Conservation (phyloP, 2,113 vertebrate genomes). For the Dicentrarchus labrax region DNA sequence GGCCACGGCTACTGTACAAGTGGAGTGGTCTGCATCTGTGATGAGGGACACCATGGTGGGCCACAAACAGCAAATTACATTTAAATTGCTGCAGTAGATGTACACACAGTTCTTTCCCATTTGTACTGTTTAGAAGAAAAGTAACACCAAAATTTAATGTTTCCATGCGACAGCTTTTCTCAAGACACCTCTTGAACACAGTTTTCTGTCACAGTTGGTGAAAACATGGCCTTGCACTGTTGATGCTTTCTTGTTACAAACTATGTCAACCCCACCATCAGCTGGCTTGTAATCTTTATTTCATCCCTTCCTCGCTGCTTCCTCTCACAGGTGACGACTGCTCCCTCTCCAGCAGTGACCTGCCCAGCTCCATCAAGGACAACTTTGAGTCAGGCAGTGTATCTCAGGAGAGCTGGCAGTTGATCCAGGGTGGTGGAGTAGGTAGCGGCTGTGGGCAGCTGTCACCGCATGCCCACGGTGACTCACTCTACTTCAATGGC, state of each 20-base stretch:
- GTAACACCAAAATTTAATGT: background rate
- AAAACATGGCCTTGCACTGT: background rate
- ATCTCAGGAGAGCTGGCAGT: constrained; percentile 96
- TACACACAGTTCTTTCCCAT: background rate
- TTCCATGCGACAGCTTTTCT: background rate
- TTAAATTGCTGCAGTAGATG: background rate
- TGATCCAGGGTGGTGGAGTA: constrained; percentile 94
- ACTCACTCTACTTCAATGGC: constrained; percentile 97
- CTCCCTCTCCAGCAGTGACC: constrained; percentile 91
- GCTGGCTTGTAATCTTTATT: background rate
- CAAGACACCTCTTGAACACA: background rate
- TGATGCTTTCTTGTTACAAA: background rate
- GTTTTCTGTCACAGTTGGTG: background rate
- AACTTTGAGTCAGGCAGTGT: constrained; percentile 96
- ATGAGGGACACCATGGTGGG: constrained; percentile 94
- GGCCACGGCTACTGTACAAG: constrained; percentile 94
- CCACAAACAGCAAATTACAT: constrained; percentile 1
- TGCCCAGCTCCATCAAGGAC: constrained; percentile 97
- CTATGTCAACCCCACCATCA: background rate
- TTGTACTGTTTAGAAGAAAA: background rate
- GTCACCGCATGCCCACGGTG: constrained; percentile 95
- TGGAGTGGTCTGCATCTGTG: constrained; percentile 95
- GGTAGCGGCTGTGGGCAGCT: constrained; percentile 98
- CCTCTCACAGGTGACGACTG: constrained; percentile 90
- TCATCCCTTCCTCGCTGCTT: background rate